These are phyloP conservation scores for Hephaestus fuliginosus DNA, from an alignment of 2,797 vertebrate species.

Conservation along the genomic window DNA sequence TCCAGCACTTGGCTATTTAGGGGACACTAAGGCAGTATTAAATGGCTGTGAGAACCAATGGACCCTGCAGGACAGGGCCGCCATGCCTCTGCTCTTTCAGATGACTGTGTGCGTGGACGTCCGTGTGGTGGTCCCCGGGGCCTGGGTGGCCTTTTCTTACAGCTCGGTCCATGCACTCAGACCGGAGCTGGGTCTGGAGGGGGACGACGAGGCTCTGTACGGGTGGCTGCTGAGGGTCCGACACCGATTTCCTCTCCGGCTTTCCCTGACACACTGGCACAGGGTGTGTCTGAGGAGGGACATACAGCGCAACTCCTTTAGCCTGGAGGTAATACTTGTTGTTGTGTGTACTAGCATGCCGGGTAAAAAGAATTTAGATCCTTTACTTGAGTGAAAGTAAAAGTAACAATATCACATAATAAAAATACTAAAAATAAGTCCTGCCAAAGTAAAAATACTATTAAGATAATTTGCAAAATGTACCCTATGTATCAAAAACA, in stretches of 20 bases:
- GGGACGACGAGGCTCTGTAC: slow-evolving; percentile 76
- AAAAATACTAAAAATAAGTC: not conserved
- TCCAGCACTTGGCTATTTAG: slow-evolving; percentile 71
- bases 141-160: slow-evolving; percentile 86
- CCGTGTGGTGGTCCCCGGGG: slow-evolving; percentile 71
- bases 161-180: slow-evolving; percentile 50
- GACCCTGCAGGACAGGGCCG: slow-evolving; percentile 72
- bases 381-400: not conserved
- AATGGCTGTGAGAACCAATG: slow-evolving; percentile 81
- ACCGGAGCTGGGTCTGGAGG: slow-evolving; percentile 83
- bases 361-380: not conserved
- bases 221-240: slow-evolving; percentile 82
- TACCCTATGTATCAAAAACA: not conserved
- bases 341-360: not conserved
- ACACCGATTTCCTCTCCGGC: slow-evolving; percentile 75
- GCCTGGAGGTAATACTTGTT: slow-evolving; percentile 72
- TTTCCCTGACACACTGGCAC: slow-evolving; percentile 76
- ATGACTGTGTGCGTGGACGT: slow-evolving; percentile 84
- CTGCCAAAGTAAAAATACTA: not conserved
- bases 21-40: slow-evolving; percentile 81
- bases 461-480: not conserved
- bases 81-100: slow-evolving; percentile 72
- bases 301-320: slow-evolving; percentile 66
- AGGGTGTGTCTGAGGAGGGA: slow-evolving; percentile 81
- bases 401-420: not conserved